A percentile compares a stretch with the other conserved stretches of the same genome.
Evolutionary conservation across 1,140 invertebrate genomes (phyloP).

Genomic region (Lamellibrachia luymesi): DNA sequence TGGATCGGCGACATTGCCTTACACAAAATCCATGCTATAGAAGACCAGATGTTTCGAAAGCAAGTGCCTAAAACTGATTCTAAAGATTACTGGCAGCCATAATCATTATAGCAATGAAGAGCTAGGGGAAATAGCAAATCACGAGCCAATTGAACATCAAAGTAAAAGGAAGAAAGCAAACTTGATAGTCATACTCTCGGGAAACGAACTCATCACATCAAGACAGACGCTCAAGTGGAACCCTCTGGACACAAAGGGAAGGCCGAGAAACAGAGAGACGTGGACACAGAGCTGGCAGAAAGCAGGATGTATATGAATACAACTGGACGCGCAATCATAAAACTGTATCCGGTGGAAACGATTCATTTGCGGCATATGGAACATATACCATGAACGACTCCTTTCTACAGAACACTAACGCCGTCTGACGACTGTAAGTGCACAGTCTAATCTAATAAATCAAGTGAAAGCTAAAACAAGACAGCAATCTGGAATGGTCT

Average conservation of each 20-base stretch:
- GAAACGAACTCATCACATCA: neutral
- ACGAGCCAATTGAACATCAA: neutral
- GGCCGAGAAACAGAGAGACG: neutral
- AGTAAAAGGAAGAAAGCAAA: neutral
- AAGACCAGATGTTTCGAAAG: neutral
- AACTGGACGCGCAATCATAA: neutral
- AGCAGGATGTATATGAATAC: neutral
- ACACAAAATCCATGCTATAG: neutral
- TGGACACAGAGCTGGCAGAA: neutral
- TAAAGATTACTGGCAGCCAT: neutral
- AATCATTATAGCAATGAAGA: neutral
- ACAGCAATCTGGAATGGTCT: no score
- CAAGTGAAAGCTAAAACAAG: no score
- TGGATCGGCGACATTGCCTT: neutral
- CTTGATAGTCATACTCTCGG: neutral
- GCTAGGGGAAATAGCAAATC: neutral
- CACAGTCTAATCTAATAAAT: no score
- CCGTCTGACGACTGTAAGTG: no score
- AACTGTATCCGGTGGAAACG: no score
- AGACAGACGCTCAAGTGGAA: neutral
- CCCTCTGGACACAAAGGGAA: neutral
- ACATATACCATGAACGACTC: no score
- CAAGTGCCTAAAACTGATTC: neutral
- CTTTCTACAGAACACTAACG: no score
- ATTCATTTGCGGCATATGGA: no score